Base-by-base conservation (phyloP, 2,113 vertebrate species). In the Calidris pugnax region DNA sequence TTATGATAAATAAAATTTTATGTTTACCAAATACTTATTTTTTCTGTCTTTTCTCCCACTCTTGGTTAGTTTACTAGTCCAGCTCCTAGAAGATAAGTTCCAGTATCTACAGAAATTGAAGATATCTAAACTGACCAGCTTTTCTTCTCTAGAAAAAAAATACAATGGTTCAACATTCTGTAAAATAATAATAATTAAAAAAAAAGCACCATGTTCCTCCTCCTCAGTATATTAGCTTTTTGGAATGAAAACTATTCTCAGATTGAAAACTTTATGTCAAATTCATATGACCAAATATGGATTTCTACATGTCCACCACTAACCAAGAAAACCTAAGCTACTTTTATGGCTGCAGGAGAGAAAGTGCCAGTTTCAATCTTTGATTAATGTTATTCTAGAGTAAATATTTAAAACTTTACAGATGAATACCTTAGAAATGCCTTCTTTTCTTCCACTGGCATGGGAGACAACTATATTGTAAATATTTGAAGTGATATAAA, bases 131-230 rank as follows among this genome's bases (percentile, higher is more conserved):
- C 4, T 17, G 7, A 57, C 5, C 9, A 48, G 5, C 22, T 2
- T 18, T 83, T 53, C 23, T 43, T 33, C 9, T 69, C 22, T 77
- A 50, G 37, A 4, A 12, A n/a, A 53, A 48, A 78, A 30, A 1
- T n/a, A 3, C 55, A 50, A 64, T 33, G 9, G 1, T 21, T 64
- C 75, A 63, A 64, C 17, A 20, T 66, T 67, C 19, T 15, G 41
- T 68, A 64, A 55, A 85, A 66, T 32, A 37, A 33, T 59, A 28
- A 27, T 18, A 27, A 37, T 39, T 10, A 26, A 9, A 8, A 22
- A 9, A 23, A 19, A 39, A 27, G 7, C 9, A 0, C 1, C 4
- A 57, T 30, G 1, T 27, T 47, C 7, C 4, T 88, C 3, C 7
- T 48, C 22, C 10, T 66, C 35, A 80, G 6, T 37, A 8, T 19